Percentiles rank a stretch among this genome's conserved stretches.
phyloP scores from a whole-genome alignment of 1,140 invertebrate species.

The Calliopsis andreniformis region DNA sequence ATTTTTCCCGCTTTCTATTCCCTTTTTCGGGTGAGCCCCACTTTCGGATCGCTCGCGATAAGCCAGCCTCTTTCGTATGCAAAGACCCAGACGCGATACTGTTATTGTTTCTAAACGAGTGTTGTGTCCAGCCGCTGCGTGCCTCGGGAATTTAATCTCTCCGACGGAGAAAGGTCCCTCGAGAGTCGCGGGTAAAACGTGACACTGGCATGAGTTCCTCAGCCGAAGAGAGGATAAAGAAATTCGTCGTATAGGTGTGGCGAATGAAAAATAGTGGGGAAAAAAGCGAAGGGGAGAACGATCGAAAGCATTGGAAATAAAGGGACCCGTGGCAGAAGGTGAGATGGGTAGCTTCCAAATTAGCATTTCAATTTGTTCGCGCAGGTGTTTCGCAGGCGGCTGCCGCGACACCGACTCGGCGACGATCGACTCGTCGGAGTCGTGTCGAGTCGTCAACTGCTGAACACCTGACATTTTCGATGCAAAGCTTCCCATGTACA shows the following conservation, averaged over 20 bases:
- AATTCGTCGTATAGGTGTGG: background rate
- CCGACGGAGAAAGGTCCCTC: background rate
- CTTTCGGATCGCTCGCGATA: constrained; percentile 36
- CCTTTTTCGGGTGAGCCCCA: constrained; percentile 42
- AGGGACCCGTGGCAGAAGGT: no score
- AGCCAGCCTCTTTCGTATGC: constrained; percentile 51
- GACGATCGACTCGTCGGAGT: constrained; percentile 34
- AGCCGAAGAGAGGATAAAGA: background rate
- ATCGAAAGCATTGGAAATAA: background rate
- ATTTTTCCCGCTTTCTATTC: constrained; percentile 59
- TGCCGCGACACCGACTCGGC: constrained; percentile 18
- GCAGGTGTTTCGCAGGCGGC: constrained; percentile 46
- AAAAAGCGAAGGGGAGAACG: no score
- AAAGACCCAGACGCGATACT: constrained; percentile 30
- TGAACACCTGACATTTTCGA: constrained; percentile 61
- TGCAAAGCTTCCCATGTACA: constrained; percentile 26
- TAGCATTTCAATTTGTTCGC: constrained; percentile 65
- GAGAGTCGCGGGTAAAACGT: background rate
- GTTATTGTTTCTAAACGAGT: constrained; percentile 51
- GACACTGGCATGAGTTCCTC: background rate
- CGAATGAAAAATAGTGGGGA: background rate
- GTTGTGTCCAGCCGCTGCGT: background rate
- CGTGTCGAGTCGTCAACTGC: constrained; percentile 8
- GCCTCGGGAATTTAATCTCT: constrained; percentile 14
- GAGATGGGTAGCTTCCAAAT: constrained; percentile 28